phyloP scores from a whole-genome alignment of 2,888 invertebrate genomes.

The Synanthedon tipuliformis region DNA sequence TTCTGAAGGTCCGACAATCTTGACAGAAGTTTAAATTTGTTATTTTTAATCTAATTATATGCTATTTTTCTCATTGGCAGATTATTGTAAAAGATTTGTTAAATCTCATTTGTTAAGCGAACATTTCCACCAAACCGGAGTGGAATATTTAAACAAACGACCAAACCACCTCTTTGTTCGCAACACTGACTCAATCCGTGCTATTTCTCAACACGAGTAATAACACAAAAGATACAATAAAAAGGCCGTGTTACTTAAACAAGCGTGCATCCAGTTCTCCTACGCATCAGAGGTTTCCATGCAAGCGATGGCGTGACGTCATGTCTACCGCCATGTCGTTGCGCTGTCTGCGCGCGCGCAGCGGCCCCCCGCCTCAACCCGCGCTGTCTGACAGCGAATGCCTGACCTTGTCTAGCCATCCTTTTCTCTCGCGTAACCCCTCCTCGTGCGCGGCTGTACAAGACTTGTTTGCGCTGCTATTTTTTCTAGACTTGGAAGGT shows the following conservation, averaged over 20 bases:
- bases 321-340: constrained; percentile 41
- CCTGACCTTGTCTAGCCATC: constrained; percentile 61
- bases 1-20: too few species aligned
- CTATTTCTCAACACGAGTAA: not conserved
- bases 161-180: too few species aligned
- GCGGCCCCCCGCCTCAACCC: constrained; percentile 26
- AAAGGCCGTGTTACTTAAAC: not conserved
- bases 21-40: too few species aligned
- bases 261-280: constrained; percentile 38
- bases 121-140: too few species aligned
- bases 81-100: too few species aligned
- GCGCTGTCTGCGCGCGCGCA: constrained; percentile 54
- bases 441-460: constrained; percentile 28
- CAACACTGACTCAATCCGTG: not conserved
- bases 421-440: constrained; percentile 30
- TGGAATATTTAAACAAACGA: too few species aligned
- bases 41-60: too few species aligned
- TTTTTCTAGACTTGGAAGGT: constrained; percentile 49
- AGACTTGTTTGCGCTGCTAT: constrained; percentile 59
- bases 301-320: constrained; percentile 53
- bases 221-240: not conserved
- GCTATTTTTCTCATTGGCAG: too few species aligned
- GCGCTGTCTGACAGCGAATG: constrained; percentile 62
- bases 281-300: constrained; percentile 53
- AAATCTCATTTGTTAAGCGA: too few species aligned